phyloP scores from a whole-genome alignment of 2,888 invertebrate species.

The Caenorhabditis sp. region DNA sequence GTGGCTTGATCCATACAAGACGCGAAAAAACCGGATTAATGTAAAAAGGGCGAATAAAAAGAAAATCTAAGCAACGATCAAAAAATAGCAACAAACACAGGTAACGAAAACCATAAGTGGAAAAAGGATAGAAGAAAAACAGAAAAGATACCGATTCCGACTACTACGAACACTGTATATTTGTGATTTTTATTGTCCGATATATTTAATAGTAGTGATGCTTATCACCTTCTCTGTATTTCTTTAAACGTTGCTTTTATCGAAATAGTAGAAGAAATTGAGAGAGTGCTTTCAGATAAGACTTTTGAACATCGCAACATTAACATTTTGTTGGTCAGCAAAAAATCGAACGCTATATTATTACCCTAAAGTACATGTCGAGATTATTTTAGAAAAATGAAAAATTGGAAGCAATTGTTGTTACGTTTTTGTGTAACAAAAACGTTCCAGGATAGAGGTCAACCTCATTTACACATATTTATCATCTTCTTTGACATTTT shows the following conservation, averaged over 20 bases:
- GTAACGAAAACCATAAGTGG: background rate
- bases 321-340: background rate
- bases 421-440: background rate
- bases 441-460: background rate
- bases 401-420: background rate
- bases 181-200: background rate
- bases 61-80: background rate
- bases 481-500: too few relatives aligned
- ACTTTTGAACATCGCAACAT: background rate
- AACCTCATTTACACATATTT: too few relatives aligned
- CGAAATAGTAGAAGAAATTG: background rate
- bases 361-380: background rate
- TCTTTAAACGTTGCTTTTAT: background rate
- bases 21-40: background rate
- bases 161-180: background rate
- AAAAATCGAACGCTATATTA: background rate
- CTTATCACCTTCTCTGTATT: background rate
- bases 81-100: background rate
- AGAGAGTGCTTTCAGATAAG: background rate
- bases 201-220: background rate
- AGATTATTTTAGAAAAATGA: background rate
- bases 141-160: background rate
- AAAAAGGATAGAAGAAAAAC: background rate
- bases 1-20: background rate
- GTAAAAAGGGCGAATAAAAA: background rate